Percentiles rank a stretch among this genome's conserved stretches.
Conservation (phyloP, 2,888 invertebrate species). For the Trichacis sp. region DNA sequence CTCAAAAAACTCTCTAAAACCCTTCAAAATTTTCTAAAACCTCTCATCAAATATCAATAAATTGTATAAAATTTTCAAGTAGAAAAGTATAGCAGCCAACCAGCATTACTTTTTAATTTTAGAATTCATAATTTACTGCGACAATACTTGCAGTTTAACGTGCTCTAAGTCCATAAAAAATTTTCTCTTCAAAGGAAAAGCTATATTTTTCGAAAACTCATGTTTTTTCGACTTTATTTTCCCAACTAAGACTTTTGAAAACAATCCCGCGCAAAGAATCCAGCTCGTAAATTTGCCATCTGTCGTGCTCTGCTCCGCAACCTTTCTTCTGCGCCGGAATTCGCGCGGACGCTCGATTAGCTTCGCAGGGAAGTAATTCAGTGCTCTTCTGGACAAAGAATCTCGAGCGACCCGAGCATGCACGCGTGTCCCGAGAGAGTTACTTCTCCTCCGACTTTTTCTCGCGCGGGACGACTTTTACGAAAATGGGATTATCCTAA, state of each 20-base stretch:
- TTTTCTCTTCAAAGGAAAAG: too few species aligned
- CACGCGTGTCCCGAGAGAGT: neutral
- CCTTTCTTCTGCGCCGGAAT: neutral
- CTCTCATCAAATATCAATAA: too few species aligned
- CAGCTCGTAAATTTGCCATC: neutral
- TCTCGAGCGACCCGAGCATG: neutral
- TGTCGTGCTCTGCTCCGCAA: slow-evolving; percentile 1
- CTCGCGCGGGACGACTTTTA: slow-evolving; percentile 7
- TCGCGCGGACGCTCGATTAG: neutral
- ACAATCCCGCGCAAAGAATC: neutral
- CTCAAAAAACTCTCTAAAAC: too few species aligned
- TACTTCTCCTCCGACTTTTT: neutral
- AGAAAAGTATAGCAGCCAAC: too few species aligned
- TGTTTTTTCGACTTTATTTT: too few species aligned
- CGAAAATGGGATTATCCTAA: slow-evolving; percentile 36
- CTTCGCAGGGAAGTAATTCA: slow-evolving; percentile 2
- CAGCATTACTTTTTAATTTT: too few species aligned
- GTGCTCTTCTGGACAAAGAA: neutral
- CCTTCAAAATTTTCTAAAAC: too few species aligned
- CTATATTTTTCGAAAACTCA: too few species aligned
- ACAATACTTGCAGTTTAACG: too few species aligned
- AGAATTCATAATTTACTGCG: too few species aligned
- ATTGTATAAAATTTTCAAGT: too few species aligned
- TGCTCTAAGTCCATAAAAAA: too few species aligned
- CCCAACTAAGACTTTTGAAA: neutral